Base-by-base conservation (phyloP, 2,888 invertebrate genomes). In the Leucania comma region DNA sequence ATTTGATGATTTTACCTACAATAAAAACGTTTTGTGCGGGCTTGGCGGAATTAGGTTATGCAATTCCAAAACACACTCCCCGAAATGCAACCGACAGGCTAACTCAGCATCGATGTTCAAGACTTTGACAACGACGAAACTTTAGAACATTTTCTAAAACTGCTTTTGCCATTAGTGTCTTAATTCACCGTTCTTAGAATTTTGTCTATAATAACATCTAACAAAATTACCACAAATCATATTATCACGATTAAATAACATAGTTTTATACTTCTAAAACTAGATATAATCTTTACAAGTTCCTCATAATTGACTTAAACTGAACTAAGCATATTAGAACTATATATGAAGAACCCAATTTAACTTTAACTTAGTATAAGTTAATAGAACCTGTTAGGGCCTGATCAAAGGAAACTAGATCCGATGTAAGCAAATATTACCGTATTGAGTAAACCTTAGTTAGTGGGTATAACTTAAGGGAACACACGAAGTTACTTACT, bases 351-450 rank as follows among this genome's bases (percentile, higher is more conserved):
- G 50, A 78, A 65, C 61, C 62, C 42, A 79, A 79, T 74, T 74
- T 50, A 68, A 74, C 75, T 77, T 76, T 35, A 68, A 74, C 75
- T 77, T 76, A 12, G 54, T 26, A 1, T 56, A 60, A 60, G 56
- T 57, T 60, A 48, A 53, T 60, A 24, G 51, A 48, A 35, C 20
- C 12, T 48, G 67, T 78, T 73, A 60, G 48, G 67, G 56, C 50
- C 59, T 56, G 46, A 73, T 77, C 42, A 51, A 53, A 56, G 32
- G 32, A 61, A 61, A 26, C 29, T 17, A 46, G 14, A 58, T 57
- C 3, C 17, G 26, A 42, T 35, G 50, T 20, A 35, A 22, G 29
- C 10, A 48, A 76, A 60, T 53, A 29, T n/a, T 50, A 32, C 17
- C 0, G 6, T 38, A 48, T 56, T 3, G 24, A 61, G 38, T 65